Percentiles rank a stretch among this genome's conserved stretches.
Conservation (phyloP, 2,113 vertebrate species). For the Notechis scutatus region DNA sequence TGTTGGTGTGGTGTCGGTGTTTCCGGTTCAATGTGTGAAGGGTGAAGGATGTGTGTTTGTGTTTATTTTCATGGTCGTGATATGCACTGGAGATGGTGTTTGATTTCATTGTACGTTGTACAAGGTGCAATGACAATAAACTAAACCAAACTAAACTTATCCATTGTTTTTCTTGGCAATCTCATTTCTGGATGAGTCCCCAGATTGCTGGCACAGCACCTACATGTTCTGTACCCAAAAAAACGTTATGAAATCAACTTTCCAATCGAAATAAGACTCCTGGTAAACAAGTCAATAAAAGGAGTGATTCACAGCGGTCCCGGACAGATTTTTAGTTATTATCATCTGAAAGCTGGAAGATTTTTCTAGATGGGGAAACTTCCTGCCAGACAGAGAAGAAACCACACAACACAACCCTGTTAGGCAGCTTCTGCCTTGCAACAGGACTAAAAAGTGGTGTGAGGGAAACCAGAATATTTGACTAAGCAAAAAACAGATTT, state of each 20-base stretch:
- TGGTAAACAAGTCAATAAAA: conserved; percentile 4
- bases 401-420: neutral
- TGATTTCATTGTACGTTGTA: too few species aligned
- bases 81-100: too few species aligned
- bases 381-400: neutral
- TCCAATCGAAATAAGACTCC: neutral
- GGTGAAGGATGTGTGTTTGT: too few species aligned
- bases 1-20: too few species aligned
- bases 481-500: neutral
- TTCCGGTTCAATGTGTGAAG: too few species aligned
- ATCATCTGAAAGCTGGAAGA: neutral
- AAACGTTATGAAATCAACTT: neutral
- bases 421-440: neutral
- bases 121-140: too few species aligned
- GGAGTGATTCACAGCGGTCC: neutral
- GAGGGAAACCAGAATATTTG: neutral
- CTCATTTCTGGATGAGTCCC: neutral
- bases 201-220: neutral
- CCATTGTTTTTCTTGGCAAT: neutral
- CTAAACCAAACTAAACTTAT: neutral
- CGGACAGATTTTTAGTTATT: neutral
- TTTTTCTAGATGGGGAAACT: neutral
- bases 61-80: too few species aligned
- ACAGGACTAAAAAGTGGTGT: neutral
- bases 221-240: too few species aligned